Evolutionary conservation across 2,888 invertebrate species (phyloP), one percentile per base, ranked within the genome.

Genomic region (Escarpia spicata): DNA sequence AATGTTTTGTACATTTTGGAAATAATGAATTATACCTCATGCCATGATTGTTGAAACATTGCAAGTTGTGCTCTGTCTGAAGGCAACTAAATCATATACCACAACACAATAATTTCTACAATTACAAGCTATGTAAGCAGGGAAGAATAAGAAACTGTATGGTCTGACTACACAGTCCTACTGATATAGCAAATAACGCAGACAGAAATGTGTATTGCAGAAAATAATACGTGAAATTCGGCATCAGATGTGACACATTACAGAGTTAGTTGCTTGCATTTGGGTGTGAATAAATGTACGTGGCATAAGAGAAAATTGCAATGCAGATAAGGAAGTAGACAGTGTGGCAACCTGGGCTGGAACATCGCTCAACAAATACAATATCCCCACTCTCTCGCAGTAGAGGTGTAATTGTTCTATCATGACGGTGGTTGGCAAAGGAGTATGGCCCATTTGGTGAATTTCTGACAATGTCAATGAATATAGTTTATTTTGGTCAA

Each of bases 181-280:
- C 75, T 26, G 19, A 75, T n/a, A 75, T 26, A 26, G 26, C 75
- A 75, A 26, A 75, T 75, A 75, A 19, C n/a, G 26, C 75, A 75
- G 75, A 75, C 75, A 75, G 75, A 75, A 75, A 75, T 26, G 75
- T 75, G n/a, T 75, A 75, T 75, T 75, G 75, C 75, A 75, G 75
- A 75, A 75, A 75, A 75, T 75, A 75, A 75, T 26, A n/a, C 37
- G 37, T 75, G 75, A 75, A 75, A 75, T 26, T 19, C 75, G 26
- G 75, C 75, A 19, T 75, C 75, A 19, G 6, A 26, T 6, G 75
- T 26, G 75, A n/a, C 75, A 75, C 19, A 26, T 75, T 75, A 75
- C 26, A 26, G 26, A 75, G 75, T 75, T 75, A 75, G 75, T 75
- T 75, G 75, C 75, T 75, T 26, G n/a, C 75, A 75, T 75, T 75